phyloP scores from a whole-genome alignment of 1,140 invertebrate genomes.

The Drosophila parabipectinata region DNA sequence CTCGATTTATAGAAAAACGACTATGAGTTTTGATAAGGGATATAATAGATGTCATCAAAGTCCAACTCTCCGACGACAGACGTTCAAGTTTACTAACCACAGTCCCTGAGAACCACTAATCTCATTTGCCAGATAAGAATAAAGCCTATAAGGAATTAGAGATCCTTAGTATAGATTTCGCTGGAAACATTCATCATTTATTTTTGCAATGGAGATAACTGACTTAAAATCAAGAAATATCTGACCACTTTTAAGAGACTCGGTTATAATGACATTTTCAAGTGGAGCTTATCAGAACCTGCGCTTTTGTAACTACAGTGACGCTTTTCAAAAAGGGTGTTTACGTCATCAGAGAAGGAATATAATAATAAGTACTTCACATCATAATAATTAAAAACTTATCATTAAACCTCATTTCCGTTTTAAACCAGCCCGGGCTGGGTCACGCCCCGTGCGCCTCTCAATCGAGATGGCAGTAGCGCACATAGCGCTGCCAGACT shows the following conservation, averaged over 20 bases:
- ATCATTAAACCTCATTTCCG: not conserved
- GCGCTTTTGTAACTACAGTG: not conserved
- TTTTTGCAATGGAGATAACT: conserved; percentile 12
- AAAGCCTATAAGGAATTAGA: not conserved
- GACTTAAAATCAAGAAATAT: conserved; percentile 5
- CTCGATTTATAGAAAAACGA: not conserved
- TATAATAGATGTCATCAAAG: conserved; percentile 28
- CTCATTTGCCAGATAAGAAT: conserved; percentile 31
- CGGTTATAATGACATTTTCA: not conserved
- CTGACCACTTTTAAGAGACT: not conserved
- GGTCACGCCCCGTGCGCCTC: too few species aligned
- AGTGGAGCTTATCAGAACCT: not conserved
- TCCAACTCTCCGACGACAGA: conserved; percentile 22
- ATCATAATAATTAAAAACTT: not conserved
- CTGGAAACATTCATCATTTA: conserved; percentile 8
- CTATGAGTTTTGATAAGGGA: conserved; percentile 3
- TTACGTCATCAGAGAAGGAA: not conserved
- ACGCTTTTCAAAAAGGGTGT: not conserved
- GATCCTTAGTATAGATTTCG: conserved; percentile 45
- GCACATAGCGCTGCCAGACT: too few species aligned
- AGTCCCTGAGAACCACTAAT: conserved; percentile 16
- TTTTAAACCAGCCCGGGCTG: too few species aligned
- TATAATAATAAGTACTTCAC: not conserved
- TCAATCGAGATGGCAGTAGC: too few species aligned
- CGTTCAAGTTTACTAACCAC: conserved; percentile 37